Base-by-base conservation (phyloP, 2,888 invertebrate species). In the Neelides folsomi region DNA sequence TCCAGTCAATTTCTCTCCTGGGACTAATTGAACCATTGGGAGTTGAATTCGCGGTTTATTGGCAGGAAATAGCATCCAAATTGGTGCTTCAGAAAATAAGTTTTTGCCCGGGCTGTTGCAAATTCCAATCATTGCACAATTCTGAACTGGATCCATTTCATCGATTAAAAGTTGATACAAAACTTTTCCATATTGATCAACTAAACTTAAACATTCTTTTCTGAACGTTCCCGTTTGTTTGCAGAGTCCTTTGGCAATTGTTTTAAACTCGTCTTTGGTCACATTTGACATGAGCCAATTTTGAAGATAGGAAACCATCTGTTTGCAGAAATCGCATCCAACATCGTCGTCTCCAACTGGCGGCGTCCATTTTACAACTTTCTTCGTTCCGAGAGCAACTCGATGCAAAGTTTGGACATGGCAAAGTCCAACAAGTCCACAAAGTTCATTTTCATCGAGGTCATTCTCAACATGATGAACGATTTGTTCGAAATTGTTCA, bases 251-350 rank as follows among this genome's bases (percentile, higher is more conserved):
- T 79, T 74, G 12, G 87, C 68, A 1, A 89, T 81, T 66, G 77
- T 74, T 69, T 83, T 78, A 71, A 90, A 90, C 71, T 90, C 86
- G 0, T 72, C 65, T 69, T 85, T 83, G 0, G 92, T 88, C 0
- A 89, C 87, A 68, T 90, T 88, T 15, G 89, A 82, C 27, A 86
- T 76, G 19, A 92, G 70, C 6, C 87, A 74, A 67, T 89, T 85
- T 56, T 81, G 79, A 60, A 89, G 73, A 70, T 90, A 88, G 18
- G 73, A 72, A 0, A 89, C 82, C 47, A 92, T 71, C 68, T 87
- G 85, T 65, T 86, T 80, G 70, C 90, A 92, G 51, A 92, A 76
- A 65, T 88, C 83, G 68, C 92, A 90, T 1, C 87, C 65, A 36
- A 66, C 52, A 15, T 67, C 66, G 42, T 61, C 64, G n/a, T 62